Conservation (phyloP, 2,888 invertebrate species). For the Clitarchus hookeri region DNA sequence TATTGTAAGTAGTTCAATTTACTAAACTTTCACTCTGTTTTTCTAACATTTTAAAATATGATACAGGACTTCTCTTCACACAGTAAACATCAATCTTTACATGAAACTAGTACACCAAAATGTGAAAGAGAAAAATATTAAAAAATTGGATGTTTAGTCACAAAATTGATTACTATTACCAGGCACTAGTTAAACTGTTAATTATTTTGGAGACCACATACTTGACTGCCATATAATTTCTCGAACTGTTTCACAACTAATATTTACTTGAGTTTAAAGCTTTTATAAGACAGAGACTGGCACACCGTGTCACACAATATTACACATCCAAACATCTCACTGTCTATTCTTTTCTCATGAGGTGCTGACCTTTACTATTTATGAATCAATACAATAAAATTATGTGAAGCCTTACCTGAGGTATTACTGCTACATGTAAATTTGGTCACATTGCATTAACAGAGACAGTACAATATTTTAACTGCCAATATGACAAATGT, state of each 20-base stretch:
- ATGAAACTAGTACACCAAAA: background rate
- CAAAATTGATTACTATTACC: background rate
- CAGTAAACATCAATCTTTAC: background rate
- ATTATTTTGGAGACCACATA: background rate
- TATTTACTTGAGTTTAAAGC: background rate
- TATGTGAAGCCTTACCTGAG: background rate
- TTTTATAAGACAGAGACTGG: background rate
- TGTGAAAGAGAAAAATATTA: background rate
- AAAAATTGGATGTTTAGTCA: background rate
- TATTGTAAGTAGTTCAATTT: background rate
- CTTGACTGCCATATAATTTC: background rate
- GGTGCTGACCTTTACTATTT: background rate
- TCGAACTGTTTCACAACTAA: background rate
- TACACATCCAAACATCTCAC: background rate
- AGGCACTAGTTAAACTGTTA: background rate
- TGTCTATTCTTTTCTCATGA: background rate
- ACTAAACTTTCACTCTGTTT: background rate
- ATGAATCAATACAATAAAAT: background rate
- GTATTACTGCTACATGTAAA: background rate
- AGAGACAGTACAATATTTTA: background rate
- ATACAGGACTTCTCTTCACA: background rate
- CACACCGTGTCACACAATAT: background rate
- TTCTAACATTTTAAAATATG: background rate
- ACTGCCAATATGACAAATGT: background rate
- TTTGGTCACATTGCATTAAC: background rate